Evolutionary conservation across 2,797 vertebrate genomes (phyloP).

Genomic region (Buceros bicornis): DNA sequence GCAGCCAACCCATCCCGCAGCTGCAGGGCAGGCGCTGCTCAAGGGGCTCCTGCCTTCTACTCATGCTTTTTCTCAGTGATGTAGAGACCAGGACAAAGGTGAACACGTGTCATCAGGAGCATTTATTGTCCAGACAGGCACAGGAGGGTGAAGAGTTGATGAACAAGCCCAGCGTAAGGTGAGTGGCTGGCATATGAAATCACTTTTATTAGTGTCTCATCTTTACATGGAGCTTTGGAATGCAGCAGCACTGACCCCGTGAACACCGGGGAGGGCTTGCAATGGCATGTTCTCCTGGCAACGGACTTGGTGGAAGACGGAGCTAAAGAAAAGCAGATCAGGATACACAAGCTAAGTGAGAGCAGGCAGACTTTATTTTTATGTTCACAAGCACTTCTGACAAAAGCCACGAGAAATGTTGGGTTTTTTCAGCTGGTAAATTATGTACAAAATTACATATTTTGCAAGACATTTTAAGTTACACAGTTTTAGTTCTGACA

Average conservation of each 20-base stretch:
- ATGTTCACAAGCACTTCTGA: neutral
- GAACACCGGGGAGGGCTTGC: neutral
- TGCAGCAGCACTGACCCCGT: neutral
- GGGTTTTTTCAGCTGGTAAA: neutral
- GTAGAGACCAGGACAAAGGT: neutral
- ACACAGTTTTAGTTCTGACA: neutral
- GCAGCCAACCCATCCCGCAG: accelerated
- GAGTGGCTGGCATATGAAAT: neutral
- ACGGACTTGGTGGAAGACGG: neutral
- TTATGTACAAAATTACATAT: neutral
- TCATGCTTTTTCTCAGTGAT: neutral
- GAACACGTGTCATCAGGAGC: accelerated
- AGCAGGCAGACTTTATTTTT: neutral
- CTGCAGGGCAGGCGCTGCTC: neutral
- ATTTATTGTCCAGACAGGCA: neutral
- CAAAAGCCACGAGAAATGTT: neutral
- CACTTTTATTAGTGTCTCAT: neutral
- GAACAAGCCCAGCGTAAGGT: neutral
- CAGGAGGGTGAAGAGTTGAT: neutral
- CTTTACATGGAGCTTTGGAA: neutral
- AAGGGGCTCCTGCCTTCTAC: no score
- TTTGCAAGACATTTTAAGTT: neutral
- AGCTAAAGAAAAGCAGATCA: neutral
- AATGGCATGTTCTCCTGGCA: neutral
- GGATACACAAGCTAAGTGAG: neutral